phyloP scores from a whole-genome alignment of 2,797 vertebrate genomes.

The Scolopax bukidnonensis region DNA sequence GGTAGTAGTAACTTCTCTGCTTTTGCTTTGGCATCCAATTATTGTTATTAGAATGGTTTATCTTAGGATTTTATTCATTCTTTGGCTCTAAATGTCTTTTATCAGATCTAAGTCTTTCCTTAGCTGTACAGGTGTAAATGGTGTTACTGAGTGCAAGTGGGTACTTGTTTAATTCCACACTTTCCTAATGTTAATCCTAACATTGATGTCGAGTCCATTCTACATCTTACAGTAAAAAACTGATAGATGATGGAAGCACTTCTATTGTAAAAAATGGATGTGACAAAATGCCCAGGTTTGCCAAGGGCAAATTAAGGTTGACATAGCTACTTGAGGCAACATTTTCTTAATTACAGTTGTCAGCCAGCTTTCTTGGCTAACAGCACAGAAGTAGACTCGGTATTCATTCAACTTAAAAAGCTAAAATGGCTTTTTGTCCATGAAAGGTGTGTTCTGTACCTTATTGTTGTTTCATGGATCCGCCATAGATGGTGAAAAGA shows the following conservation, averaged over 20 bases:
- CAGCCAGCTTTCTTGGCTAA: constrained; percentile 55
- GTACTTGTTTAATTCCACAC: constrained; percentile 57
- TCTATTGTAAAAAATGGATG: constrained; percentile 17
- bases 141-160: constrained; percentile 44
- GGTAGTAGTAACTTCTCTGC: not conserved
- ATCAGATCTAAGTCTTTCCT: constrained; percentile 40
- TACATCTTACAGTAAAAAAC: constrained; percentile 20
- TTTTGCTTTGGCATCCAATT: constrained; percentile 1
- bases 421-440: constrained; percentile 13
- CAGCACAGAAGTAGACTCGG: not conserved
- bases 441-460: constrained; percentile 38
- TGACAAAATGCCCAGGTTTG: constrained; percentile 53
- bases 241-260: constrained; percentile 29
- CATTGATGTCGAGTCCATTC: constrained; percentile 36
- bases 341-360: constrained; percentile 67
- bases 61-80: constrained; percentile 18
- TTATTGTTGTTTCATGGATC: constrained; percentile 31
- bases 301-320: constrained; percentile 28
- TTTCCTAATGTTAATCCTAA: constrained; percentile 48
- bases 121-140: constrained; percentile 5
- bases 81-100: constrained; percentile 17
- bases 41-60: not conserved
- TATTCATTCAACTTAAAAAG: constrained; percentile 45
- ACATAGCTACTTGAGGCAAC: constrained; percentile 19
- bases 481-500: constrained; percentile 23